phyloP scores from a whole-genome alignment of 2,888 invertebrate genomes.

The Andrena marginata region DNA sequence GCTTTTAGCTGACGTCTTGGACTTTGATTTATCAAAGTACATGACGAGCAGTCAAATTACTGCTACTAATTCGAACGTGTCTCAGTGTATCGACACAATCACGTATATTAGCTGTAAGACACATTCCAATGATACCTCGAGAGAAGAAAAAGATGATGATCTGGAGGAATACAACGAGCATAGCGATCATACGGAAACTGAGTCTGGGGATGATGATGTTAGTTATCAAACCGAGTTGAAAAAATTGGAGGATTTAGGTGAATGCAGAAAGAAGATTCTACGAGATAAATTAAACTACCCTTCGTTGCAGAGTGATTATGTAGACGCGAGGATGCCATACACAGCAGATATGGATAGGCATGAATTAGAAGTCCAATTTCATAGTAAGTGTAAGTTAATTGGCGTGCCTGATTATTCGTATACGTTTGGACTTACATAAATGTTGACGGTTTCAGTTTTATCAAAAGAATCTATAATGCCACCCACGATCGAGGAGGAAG shows the following conservation, averaged over 20 bases:
- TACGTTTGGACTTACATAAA: not conserved
- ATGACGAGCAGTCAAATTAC: conserved; percentile 76
- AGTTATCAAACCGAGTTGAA: conserved; percentile 81
- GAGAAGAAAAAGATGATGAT: conserved; percentile 33
- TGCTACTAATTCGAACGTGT: conserved; percentile 63
- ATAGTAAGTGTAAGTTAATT: conserved; percentile 70
- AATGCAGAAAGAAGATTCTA: conserved; percentile 79
- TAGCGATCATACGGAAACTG: conserved; percentile 61
- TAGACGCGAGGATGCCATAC: conserved; percentile 54
- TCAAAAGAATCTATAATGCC: conserved; percentile 80
- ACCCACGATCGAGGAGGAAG: conserved; percentile 78
- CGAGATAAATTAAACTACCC: conserved; percentile 66
- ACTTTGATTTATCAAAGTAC: conserved; percentile 86
- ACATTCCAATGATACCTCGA: conserved; percentile 33
- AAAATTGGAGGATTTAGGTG: conserved; percentile 78
- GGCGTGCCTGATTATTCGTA: not conserved
- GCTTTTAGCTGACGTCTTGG: conserved; percentile 89
- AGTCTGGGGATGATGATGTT: conserved; percentile 78
- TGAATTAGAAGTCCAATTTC: conserved; percentile 77
- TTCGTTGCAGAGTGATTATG: conserved; percentile 50
- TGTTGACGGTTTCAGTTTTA: conserved; percentile 75
- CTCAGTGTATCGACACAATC: conserved; percentile 67
- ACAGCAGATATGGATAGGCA: conserved; percentile 60
- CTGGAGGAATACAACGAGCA: conserved; percentile 72
- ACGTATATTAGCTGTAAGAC: conserved; percentile 68